Percentiles rank a stretch among this genome's conserved stretches.
phyloP scores from a whole-genome alignment of 2,113 vertebrate species.

The Cynopterus brachyotis region DNA sequence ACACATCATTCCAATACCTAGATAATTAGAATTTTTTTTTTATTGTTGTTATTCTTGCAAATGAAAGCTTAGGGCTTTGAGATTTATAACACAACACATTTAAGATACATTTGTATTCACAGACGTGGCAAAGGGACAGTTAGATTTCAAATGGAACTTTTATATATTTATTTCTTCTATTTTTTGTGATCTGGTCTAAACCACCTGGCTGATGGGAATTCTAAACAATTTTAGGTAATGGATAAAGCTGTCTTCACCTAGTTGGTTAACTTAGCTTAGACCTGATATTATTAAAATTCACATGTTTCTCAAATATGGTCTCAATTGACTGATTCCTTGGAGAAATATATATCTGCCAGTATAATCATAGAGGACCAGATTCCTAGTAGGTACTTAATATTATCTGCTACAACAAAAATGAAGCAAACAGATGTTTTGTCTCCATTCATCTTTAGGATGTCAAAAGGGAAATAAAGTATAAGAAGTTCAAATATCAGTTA shows the following conservation, averaged over 20 bases:
- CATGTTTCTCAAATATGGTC: slow-evolving; percentile 58
- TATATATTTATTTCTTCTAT: background rate
- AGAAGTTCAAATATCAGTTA: background rate
- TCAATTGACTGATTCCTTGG: slow-evolving; percentile 48
- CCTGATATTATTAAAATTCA: slow-evolving; percentile 69
- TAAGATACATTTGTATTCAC: slow-evolving; percentile 17
- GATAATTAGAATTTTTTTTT: background rate
- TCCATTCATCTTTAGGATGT: slow-evolving; percentile 2
- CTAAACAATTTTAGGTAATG: slow-evolving; percentile 41
- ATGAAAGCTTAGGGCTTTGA: background rate
- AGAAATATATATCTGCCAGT: slow-evolving; percentile 58
- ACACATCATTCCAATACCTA: background rate
- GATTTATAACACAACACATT: background rate
- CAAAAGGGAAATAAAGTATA: slow-evolving; percentile 32
- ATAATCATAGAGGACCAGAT: slow-evolving; percentile 25
- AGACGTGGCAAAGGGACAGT: background rate
- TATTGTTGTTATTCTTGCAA: background rate
- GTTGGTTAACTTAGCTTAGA: slow-evolving; percentile 65
- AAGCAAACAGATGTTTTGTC: background rate
- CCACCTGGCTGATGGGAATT: slow-evolving; percentile 62
- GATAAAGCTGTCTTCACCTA: slow-evolving; percentile 60
- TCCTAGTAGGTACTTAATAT: slow-evolving; percentile 50
- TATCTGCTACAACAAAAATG: background rate
- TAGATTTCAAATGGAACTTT: slow-evolving; percentile 10
- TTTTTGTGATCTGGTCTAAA: slow-evolving; percentile 16